Evolutionary conservation across 2,888 invertebrate genomes (phyloP).

Genomic region (Nymphalis c-album): DNA sequence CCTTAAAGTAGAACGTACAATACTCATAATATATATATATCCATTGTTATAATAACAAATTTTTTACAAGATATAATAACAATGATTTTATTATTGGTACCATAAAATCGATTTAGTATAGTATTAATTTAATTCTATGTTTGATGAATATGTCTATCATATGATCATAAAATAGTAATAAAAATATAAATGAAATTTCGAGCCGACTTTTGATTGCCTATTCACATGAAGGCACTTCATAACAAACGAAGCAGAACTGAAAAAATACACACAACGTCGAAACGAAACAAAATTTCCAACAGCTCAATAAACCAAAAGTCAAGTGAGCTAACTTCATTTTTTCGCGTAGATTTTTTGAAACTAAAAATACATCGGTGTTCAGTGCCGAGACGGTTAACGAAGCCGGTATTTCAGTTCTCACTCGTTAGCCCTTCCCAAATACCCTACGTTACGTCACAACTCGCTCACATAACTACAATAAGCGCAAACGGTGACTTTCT

Average conservation of each 20-base stretch:
- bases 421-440: conserved; percentile 17
- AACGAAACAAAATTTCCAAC: background rate
- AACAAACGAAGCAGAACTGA: background rate
- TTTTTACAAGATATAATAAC: no score
- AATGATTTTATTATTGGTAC: no score
- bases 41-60: no score
- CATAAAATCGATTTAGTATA: no score
- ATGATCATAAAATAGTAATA: background rate
- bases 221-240: background rate
- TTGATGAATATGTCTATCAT: no score
- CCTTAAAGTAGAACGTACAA: no score
- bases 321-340: conserved; percentile 15
- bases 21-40: no score
- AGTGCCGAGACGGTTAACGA: conserved; percentile 29
- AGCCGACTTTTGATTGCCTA: background rate
- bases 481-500: conserved; percentile 11
- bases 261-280: conserved; percentile 11
- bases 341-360: conserved; percentile 10
- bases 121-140: no score
- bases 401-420: conserved; percentile 19
- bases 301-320: background rate
- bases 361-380: conserved; percentile 19
- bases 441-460: background rate
- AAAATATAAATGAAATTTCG: background rate
- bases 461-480: conserved; percentile 15